These are phyloP conservation scores for Anolis sagrei DNA, from an alignment of 2,113 vertebrate species.

Conservation along the genomic window DNA sequence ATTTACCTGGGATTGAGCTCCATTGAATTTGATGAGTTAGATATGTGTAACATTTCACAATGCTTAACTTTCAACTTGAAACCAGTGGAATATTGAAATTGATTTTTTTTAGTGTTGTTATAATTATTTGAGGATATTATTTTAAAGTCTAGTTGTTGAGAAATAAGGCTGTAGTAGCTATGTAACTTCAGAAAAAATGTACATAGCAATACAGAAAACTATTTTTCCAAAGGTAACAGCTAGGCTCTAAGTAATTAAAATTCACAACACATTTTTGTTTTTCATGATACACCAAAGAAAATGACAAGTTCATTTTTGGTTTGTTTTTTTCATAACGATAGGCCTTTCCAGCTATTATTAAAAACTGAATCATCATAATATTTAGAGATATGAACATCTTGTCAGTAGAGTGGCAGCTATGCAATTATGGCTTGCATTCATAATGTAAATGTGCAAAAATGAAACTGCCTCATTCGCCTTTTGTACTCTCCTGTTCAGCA, in stretches of 20 bases:
- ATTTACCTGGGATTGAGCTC: not conserved
- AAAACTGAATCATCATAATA: conserved; percentile 28
- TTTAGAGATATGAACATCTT: conserved; percentile 26
- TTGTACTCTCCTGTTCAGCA: conserved; percentile 5
- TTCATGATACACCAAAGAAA: not conserved
- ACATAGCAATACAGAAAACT: not conserved
- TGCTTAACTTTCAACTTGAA: not conserved
- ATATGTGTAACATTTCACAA: too few relatives aligned
- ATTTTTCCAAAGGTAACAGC: not conserved
- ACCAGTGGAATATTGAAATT: not conserved
- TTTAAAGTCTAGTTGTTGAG: not conserved
- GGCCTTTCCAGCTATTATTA: not conserved
- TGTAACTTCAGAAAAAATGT: not conserved
- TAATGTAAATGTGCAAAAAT: not conserved
- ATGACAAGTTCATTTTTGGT: conserved; percentile 13
- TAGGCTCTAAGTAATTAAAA: not conserved
- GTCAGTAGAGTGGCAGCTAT: conserved; percentile 3
- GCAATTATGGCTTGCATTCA: not conserved
- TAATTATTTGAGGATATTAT: not conserved
- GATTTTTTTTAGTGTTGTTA: too few relatives aligned
- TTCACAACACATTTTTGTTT: not conserved
- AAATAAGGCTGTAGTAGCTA: not conserved
- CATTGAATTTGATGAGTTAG: not conserved
- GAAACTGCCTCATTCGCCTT: not conserved
- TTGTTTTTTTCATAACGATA: conserved; percentile 10